phyloP scores from a whole-genome alignment of 2,113 vertebrate species.

The Macaca fascicularis region DNA sequence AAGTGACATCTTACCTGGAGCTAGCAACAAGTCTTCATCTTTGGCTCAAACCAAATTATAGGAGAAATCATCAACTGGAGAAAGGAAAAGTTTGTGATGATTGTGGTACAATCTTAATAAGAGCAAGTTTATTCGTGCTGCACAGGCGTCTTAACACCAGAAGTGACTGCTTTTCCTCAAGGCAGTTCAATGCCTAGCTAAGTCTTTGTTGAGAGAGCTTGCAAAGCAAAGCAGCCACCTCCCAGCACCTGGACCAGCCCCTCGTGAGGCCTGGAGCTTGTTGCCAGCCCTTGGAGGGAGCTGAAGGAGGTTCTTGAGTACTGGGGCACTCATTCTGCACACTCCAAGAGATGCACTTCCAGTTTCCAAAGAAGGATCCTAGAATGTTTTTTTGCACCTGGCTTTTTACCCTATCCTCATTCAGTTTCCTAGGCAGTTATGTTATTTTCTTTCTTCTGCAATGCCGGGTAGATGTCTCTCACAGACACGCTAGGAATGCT shows the following conservation, averaged over 20 bases:
- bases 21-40: not conserved
- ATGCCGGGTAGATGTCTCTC: not conserved
- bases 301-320: not conserved
- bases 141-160: not conserved
- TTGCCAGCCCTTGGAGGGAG: not conserved
- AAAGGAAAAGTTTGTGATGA: not conserved
- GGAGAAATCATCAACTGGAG: not conserved
- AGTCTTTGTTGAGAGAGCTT: not conserved
- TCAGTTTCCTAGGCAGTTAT: not conserved
- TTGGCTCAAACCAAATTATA: not conserved
- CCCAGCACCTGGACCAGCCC: not conserved
- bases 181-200: not conserved
- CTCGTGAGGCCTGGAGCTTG: not conserved
- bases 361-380: not conserved
- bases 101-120: not conserved
- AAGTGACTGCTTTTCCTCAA: not conserved
- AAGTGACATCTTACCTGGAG: not conserved
- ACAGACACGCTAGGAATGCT: fast-evolving
- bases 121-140: not conserved
- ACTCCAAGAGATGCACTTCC: not conserved
- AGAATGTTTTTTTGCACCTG: not conserved
- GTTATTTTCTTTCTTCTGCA: not conserved
- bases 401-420: not conserved
- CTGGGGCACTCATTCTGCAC: too few relatives aligned
- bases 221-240: not conserved